Evolutionary conservation across 2,113 vertebrate species (phyloP), one percentile per base, ranked within the genome.

Genomic region (Petromus typicus): DNA sequence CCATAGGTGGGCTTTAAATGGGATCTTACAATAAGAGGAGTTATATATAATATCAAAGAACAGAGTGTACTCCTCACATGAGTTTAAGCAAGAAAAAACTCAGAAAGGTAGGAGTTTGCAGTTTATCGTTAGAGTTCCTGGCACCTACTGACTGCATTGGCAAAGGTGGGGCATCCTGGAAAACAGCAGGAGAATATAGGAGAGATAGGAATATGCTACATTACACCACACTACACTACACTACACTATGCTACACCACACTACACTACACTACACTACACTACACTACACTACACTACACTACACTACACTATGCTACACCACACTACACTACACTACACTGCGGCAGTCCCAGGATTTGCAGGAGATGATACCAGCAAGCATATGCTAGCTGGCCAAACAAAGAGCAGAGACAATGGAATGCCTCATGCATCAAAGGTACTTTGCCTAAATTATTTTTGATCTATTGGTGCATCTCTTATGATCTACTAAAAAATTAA

Each of bases 401-500:
- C 57, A n/a, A 22, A 89, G 86, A 86, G 27, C 0, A 66, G 78
- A 88, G 76, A 91, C 84, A 76, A 40, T n/a, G 40, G 43, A 48
- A 85, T 32, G 32, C 57, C 96, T 89, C 56, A 2, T 37, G 40
- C 83, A 81, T 95, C 95, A 80, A 84, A 96, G 76, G 32, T 32
- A 76, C 67, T 91, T 75, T 57, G 59, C 56, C 76, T 97, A 97
- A 97, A 98, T 96, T 97, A 88, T 89, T 97, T 96, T 88, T 86
- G 97, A 96, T 59, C 85, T 96, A 97, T 98, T 96, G 97, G 91
- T 94, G 97, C 89, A 80, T 97, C 90, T 93, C 96, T 81, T 61
- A 95, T 85, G 89, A 97, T 91, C 96, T 95, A 89, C 94, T 97
- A 90, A 97, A 98, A 98, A 97, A 95, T 97, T 95, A 97, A 98